Evolutionary conservation across 2,113 vertebrate genomes (phyloP).

Genomic region (Tyrannus savana): DNA sequence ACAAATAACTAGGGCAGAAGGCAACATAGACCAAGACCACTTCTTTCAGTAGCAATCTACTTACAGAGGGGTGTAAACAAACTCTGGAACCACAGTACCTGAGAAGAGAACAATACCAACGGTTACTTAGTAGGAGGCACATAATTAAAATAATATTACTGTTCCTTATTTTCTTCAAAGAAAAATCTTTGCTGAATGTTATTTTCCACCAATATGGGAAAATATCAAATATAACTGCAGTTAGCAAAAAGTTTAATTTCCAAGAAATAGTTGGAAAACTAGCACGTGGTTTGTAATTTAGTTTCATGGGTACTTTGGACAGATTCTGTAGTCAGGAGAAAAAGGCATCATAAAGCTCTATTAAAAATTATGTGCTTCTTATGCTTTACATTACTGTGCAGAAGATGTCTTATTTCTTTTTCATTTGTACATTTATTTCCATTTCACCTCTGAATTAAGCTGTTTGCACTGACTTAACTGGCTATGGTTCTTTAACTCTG

Average conservation of each 20-base stretch:
- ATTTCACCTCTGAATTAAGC: neutral
- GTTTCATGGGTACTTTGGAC: constrained; percentile 33
- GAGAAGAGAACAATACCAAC: neutral
- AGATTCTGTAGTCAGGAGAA: constrained; percentile 19
- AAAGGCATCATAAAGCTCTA: constrained; percentile 22
- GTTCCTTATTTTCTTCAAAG: neutral
- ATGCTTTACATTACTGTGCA: neutral
- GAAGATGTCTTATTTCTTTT: neutral
- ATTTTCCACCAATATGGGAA: constrained; percentile 26
- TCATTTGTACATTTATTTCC: neutral
- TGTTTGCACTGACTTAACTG: neutral
- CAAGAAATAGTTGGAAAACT: constrained; percentile 22
- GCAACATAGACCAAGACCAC: neutral
- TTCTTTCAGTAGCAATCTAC: neutral
- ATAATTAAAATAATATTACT: constrained; percentile 15
- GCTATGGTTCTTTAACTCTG: neutral
- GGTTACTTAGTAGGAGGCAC: neutral
- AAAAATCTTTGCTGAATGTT: constrained; percentile 5
- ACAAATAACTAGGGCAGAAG: neutral
- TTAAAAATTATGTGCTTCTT: constrained; percentile 41
- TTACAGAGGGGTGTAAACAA: neutral
- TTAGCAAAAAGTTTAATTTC: constrained; percentile 35
- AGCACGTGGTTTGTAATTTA: constrained; percentile 28
- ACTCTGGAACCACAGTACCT: rapidly evolving
- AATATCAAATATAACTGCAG: constrained; percentile 21